Evolutionary conservation across 2,888 invertebrate species (phyloP), one percentile per base, ranked within the genome.

Genomic region (Myathropa florea): DNA sequence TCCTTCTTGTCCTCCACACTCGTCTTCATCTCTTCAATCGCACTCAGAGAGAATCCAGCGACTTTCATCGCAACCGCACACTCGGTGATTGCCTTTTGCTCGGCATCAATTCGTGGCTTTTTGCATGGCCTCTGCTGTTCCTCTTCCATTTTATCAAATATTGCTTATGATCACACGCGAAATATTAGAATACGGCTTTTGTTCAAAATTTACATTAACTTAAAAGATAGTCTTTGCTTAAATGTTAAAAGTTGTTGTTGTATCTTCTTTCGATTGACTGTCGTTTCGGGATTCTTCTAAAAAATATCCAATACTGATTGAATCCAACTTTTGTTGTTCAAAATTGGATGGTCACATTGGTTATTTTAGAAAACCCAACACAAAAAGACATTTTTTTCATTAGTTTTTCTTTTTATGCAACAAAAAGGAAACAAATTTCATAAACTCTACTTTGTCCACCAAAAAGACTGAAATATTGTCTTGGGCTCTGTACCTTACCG

Each of bases 291-390:
- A 89, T 89, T 89, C 89, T 89, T 91, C 92, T 91, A 90, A 90
- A 91, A 90, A 91, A 92, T 91, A 91, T 90, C 92, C 93, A 93
- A 93, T 93, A 92, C 90, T 91, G 92, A 91, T 91, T 91, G 91
- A 92, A 92, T 92, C 93, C 93, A 93, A 93, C 91, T 91, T 91
- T 90, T 90, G 89, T 86, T 89, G 90, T 91, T 90, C 88, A 88
- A 89, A 90, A 91, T 92, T 93, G 93, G 93, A 93, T 91, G 91
- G 91, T 92, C 92, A 91, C 92, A 93, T 93, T 93, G 93, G 91
- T 91, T 91, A 92, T 90, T 90, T 90, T 90, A 92, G 92, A 91
- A 91, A 89, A 89, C 90, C 91, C 90, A 86, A 81, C 77, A 88
- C 81, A 68, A 46, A 46, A 46, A 46, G 46, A 46, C 83, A 72